Evolutionary conservation across 2,888 invertebrate genomes (phyloP), one percentile per base, ranked within the genome.

Genomic region (Nemapogon koenigi): DNA sequence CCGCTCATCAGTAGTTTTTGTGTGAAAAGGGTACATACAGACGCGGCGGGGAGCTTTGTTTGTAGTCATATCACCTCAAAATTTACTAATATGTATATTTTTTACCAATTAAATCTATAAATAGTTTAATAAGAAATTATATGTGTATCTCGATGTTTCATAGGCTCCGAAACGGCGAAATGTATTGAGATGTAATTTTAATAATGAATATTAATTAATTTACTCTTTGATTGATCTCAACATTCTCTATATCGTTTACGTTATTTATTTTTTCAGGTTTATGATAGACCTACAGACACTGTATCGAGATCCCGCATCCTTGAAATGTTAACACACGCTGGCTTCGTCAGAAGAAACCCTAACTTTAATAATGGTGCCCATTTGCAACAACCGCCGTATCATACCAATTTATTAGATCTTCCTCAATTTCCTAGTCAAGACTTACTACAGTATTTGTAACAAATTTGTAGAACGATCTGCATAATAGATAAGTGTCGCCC

Each of bases 311-410:
- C 71, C 32, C 81, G 85, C 55, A 86, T 87, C 44, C 85, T 85
- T 61, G 81, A 81, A 35, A 81, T 86, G 26, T 63, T 87, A 32
- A 82, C 83, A 1, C 86, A 87, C 56, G 86, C 86, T 1, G 86
- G 86, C 2, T 62, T 87, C 16, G 66, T 86, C 31, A 59, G 81
- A 26, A 49, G 52, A 38, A 38, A 47, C 38, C 44, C 44, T 15
- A 43, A 42, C 11, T 15, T 13, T 13, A 10, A 39, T 11, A 13
- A 17, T 16, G 26, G 29, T n/a, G 16, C 11, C 29, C 14, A 30
- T 15, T 3, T 28, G 4, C 17, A 15, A 28, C n/a, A 2, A 28
- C 6, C 26, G 10, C 13, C 4, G n/a, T 4, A 14, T 3, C 3
- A 37, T 3, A 17, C 27, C 7, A 6, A 17, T 7, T 42, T 37